Percentiles rank a stretch among this genome's conserved stretches.
These are phyloP conservation scores for Magallana nippona DNA, from an alignment of 2,888 invertebrate species.

Conservation along the genomic window DNA sequence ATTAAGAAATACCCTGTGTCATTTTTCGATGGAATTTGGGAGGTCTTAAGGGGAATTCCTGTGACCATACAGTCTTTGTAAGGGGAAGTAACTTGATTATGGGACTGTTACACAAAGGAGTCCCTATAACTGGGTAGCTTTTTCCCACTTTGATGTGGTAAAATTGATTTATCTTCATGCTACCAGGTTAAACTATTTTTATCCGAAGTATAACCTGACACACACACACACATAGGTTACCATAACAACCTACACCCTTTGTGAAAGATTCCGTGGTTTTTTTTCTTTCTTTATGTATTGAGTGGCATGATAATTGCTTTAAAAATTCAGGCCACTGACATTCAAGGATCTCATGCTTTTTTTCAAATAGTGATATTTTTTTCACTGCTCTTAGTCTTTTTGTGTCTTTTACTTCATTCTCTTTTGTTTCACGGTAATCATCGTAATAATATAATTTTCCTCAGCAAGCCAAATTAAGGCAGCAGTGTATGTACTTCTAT, in stretches of 20 bases:
- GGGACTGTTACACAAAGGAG: background rate
- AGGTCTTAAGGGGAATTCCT: background rate
- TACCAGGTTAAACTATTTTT: background rate
- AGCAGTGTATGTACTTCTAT: no score
- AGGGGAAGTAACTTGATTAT: background rate
- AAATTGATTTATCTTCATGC: background rate
- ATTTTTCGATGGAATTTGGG: background rate
- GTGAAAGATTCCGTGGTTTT: background rate
- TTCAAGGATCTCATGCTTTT: no score
- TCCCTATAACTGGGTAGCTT: background rate
- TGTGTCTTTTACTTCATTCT: no score
- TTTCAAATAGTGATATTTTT: no score
- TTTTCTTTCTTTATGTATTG: background rate
- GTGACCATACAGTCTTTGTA: background rate
- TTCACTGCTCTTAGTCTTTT: no score
- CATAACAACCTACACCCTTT: constrained; percentile 1
- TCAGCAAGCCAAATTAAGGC: no score
- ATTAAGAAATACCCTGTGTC: background rate
- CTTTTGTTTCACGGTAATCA: no score
- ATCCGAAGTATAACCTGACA: background rate
- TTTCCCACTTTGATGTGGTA: background rate
- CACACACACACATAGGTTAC: background rate
- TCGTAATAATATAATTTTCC: no score
- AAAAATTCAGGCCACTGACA: background rate
- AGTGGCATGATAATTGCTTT: background rate